These are phyloP conservation scores for Stenichneumon culpator DNA, from an alignment of 2,888 invertebrate genomes.

Conservation along the genomic window DNA sequence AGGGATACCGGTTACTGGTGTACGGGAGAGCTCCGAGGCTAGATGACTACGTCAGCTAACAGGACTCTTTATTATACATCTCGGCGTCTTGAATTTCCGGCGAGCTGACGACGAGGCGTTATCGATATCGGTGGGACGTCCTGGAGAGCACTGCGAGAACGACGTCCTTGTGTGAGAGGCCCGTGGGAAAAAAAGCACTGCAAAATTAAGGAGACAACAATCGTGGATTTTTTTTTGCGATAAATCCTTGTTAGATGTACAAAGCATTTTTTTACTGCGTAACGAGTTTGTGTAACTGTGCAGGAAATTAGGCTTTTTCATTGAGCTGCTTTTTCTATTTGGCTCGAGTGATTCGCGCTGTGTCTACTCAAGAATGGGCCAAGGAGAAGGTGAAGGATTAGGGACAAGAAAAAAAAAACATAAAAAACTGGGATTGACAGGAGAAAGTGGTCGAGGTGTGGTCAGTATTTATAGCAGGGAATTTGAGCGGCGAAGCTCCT, in stretches of 20 bases:
- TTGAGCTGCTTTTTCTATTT: neutral
- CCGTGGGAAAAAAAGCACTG: no score
- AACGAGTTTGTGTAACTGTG: neutral
- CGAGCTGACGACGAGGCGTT: neutral
- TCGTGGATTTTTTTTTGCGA: no score
- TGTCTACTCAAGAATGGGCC: neutral
- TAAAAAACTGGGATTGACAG: slow-evolving; percentile 10
- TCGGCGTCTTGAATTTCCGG: slow-evolving; percentile 22
- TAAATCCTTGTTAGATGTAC: neutral
- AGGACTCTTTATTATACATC: slow-evolving; percentile 24
- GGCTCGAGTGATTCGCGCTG: neutral
- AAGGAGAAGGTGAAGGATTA: neutral
- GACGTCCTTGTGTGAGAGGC: neutral
- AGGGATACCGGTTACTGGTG: slow-evolving; percentile 21
- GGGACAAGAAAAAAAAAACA: neutral
- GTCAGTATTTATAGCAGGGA: slow-evolving; percentile 15
- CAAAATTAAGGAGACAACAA: no score
- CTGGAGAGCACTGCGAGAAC: neutral
- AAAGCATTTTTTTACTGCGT: no score
- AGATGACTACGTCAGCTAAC: neutral
- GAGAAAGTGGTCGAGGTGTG: slow-evolving; percentile 42
- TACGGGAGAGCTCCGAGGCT: neutral
- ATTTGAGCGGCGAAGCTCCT: neutral
- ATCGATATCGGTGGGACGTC: slow-evolving; percentile 20
- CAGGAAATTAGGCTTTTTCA: neutral